Evolutionary conservation across 2,888 invertebrate species (phyloP).

Genomic region (Crematogaster levior): DNA sequence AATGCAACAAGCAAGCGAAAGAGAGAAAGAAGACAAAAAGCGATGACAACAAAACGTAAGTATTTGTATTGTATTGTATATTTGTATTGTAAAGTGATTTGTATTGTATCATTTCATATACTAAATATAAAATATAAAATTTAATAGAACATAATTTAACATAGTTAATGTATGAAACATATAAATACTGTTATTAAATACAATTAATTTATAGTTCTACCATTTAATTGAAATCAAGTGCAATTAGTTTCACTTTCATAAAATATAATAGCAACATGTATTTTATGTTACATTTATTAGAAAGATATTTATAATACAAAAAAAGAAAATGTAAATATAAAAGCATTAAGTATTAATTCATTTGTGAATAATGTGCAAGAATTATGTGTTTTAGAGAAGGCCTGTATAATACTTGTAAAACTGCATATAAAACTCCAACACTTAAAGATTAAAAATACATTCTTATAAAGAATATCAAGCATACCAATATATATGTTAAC

Average conservation of each 20-base stretch:
- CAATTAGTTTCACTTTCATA: background rate
- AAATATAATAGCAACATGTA: background rate
- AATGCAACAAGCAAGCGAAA: constrained; percentile 88
- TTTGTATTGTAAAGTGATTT: too few relatives aligned
- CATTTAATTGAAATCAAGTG: background rate
- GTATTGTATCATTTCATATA: background rate
- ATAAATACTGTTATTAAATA: constrained; percentile 1
- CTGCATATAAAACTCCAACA: background rate
- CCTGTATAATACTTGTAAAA: too few relatives aligned
- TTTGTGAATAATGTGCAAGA: background rate
- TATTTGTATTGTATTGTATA: constrained; percentile 61
- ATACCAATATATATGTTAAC: background rate
- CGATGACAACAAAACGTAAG: constrained; percentile 87
- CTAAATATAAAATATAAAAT: background rate
- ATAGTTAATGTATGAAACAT: background rate
- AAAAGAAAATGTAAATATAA: background rate
- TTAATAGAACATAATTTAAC: background rate
- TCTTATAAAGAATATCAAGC: background rate
- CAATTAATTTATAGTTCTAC: background rate
- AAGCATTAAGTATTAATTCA: background rate
- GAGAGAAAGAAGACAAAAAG: constrained; percentile 89
- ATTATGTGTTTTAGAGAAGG: background rate
- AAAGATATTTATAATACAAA: constrained; percentile 4
- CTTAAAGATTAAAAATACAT: background rate
- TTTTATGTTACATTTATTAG: background rate